Evolutionary conservation across 2,888 invertebrate genomes (phyloP).

Genomic region (Sepioteuthis lessoniana): DNA sequence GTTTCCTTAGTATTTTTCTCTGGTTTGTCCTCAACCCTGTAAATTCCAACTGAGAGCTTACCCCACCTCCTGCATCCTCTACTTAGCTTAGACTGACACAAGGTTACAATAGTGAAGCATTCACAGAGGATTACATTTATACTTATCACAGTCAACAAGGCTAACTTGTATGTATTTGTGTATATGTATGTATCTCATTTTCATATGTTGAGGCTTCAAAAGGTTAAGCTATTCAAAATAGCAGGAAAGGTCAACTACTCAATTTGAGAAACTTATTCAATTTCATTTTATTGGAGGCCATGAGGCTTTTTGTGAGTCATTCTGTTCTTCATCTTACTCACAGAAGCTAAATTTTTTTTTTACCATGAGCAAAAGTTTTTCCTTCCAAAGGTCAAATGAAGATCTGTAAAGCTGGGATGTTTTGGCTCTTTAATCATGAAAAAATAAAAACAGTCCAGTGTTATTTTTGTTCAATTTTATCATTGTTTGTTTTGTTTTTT

Average conservation of each 20-base stretch:
- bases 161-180: background rate
- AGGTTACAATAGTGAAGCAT: too few relatives aligned
- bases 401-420: too few relatives aligned
- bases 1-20: too few relatives aligned
- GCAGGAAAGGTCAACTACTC: slow-evolving; percentile 33
- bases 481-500: too few relatives aligned
- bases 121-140: too few relatives aligned
- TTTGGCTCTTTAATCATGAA: too few relatives aligned
- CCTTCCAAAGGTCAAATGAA: background rate
- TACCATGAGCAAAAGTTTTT: background rate
- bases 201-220: background rate
- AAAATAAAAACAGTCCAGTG: too few relatives aligned
- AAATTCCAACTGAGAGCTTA: too few relatives aligned
- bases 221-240: background rate
- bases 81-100: too few relatives aligned
- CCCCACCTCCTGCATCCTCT: too few relatives aligned
- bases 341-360: background rate
- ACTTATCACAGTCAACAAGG: background rate
- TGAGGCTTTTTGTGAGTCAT: background rate
- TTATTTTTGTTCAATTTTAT: too few relatives aligned
- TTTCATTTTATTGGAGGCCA: background rate
- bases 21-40: too few relatives aligned
- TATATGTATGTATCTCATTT: background rate
- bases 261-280: background rate
- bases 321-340: background rate